These are phyloP conservation scores for Prunella fulvescens DNA, from an alignment of 2,113 vertebrate species.

Conservation along the genomic window DNA sequence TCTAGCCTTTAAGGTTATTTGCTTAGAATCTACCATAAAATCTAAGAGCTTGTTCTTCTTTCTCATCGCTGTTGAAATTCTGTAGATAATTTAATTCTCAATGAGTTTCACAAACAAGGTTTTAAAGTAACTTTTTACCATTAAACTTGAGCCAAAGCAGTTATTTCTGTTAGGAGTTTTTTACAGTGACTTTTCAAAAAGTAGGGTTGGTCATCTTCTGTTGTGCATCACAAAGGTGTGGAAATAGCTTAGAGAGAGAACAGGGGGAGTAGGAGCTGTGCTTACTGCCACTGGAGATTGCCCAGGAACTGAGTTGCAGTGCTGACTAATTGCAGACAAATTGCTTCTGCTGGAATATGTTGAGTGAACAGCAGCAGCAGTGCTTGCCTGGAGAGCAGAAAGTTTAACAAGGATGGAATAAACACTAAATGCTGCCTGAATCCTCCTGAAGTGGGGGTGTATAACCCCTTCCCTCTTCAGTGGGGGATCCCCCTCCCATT, in stretches of 20 bases:
- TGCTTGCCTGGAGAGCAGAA: neutral
- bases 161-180: neutral
- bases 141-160: neutral
- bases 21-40: neutral
- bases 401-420: neutral
- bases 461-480: neutral
- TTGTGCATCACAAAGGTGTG: neutral
- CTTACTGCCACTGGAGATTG: neutral
- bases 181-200: neutral
- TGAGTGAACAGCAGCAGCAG: neutral
- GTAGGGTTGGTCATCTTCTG: neutral
- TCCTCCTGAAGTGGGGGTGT: neutral
- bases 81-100: neutral
- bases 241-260: neutral
- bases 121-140: neutral
- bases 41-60: neutral
- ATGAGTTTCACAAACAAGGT: neutral
- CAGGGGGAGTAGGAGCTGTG: neutral
- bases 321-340: constrained; percentile 32
- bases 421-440: neutral
- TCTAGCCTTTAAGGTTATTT: neutral
- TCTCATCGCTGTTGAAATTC: neutral
- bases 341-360: neutral
- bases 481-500: neutral
- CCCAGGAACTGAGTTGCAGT: neutral